These are phyloP conservation scores for Synergus umbraculus DNA, from an alignment of 2,888 invertebrate species.

Conservation along the genomic window DNA sequence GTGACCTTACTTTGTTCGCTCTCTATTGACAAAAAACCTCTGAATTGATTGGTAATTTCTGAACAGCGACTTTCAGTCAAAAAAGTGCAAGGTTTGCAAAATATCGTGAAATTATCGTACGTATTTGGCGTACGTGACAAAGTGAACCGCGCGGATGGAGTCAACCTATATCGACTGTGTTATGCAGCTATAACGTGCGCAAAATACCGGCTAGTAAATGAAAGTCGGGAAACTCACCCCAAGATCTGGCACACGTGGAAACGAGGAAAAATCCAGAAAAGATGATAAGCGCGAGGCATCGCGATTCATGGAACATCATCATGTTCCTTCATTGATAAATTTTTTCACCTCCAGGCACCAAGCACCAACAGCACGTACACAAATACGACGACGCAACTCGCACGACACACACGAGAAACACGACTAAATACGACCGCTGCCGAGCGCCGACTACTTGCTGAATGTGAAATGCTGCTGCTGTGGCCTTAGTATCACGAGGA, in stretches of 20 bases:
- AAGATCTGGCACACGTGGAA: slow-evolving; percentile 64
- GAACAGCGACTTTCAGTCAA: not conserved
- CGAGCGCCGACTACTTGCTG: not conserved
- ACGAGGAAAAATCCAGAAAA: slow-evolving; percentile 54
- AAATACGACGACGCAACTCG: not conserved
- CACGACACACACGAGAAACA: too few species aligned
- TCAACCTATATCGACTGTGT: slow-evolving; percentile 46
- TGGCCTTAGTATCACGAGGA: too few species aligned
- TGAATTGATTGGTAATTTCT: not conserved
- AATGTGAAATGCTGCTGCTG: too few species aligned
- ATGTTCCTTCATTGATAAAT: slow-evolving; percentile 53
- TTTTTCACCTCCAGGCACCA: not conserved
- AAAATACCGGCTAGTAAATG: slow-evolving; percentile 43
- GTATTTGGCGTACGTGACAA: slow-evolving; percentile 73
- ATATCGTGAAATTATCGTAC: slow-evolving; percentile 43
- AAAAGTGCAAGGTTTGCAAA: slow-evolving; percentile 42
- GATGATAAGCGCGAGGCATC: slow-evolving; percentile 51
- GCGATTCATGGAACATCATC: slow-evolving; percentile 62
- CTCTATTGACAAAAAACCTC: slow-evolving; percentile 9
- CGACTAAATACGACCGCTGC: not conserved
- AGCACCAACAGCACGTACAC: slow-evolving; percentile 4
- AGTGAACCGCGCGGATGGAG: slow-evolving; percentile 69
- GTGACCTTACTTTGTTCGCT: slow-evolving; percentile 40
- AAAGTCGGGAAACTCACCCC: slow-evolving; percentile 70
- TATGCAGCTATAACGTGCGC: slow-evolving; percentile 1